Percentiles rank a stretch among this genome's conserved stretches.
phyloP scores from a whole-genome alignment of 2,888 invertebrate species.

The Trypoxylon attenuatum region DNA sequence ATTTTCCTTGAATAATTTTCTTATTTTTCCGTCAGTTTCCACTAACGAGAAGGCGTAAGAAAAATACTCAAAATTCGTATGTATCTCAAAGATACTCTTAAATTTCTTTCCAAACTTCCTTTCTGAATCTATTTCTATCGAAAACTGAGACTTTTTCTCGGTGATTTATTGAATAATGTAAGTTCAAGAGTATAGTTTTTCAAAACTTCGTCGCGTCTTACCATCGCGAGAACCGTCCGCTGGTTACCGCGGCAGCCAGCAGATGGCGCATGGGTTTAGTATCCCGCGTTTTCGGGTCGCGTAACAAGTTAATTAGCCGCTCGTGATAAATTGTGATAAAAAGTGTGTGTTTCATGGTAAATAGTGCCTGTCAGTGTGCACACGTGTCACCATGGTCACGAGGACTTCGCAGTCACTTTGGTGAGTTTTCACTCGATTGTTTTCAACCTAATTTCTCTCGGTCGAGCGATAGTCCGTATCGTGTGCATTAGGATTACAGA shows the following conservation, averaged over 20 bases:
- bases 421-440: neutral
- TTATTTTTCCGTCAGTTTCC: too few relatives aligned
- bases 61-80: too few relatives aligned
- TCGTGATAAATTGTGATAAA: neutral
- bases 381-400: neutral
- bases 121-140: too few relatives aligned
- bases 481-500: neutral
- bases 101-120: too few relatives aligned
- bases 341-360: neutral
- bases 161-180: neutral
- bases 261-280: neutral
- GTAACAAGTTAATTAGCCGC: neutral
- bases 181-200: neutral
- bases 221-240: neutral
- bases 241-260: neutral
- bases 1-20: neutral
- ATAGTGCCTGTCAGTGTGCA: neutral
- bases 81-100: too few relatives aligned
- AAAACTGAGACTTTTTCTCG: too few relatives aligned
- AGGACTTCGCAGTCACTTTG: neutral
- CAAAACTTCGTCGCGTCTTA: neutral
- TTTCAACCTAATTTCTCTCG: neutral
- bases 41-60: too few relatives aligned
- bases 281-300: neutral
- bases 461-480: neutral